Base-by-base conservation (phyloP, 2,113 vertebrate species). In the Sapayoa aenigma region DNA sequence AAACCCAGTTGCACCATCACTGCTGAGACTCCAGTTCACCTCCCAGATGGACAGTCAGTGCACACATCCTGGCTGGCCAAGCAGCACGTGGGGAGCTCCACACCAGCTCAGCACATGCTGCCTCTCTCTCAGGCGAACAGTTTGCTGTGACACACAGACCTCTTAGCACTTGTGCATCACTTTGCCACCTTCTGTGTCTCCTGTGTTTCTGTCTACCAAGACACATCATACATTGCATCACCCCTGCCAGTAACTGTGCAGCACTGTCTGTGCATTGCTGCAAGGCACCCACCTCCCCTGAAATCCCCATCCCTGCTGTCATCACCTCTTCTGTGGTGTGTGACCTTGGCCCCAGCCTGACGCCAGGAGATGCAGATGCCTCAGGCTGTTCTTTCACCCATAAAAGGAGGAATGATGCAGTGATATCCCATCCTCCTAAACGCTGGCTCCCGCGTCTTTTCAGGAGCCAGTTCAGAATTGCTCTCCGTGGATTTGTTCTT, bases 331-430 rank as follows among this genome's bases (percentile, higher is more conserved):
- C 58, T 91, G 50, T 46, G 58, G 46, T 80, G 84, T 88, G 59
- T 77, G 93, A 93, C 90, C 87, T 83, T 85, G 91, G 74, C 74
- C 87, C 83, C 78, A 79, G 84, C 73, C 86, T 86, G 80, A 84
- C 2, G 1, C 74, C 63, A 59, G 71, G 71, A 88, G 82, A 76
- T 88, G 72, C 63, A 77, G 78, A 50, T 59, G 82, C 75, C 85
- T 87, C 44, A 71, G 82, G 75, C 92, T 96, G 65, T 60, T 88
- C 85, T 91, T 91, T 93, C 72, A 80, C 79, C 63, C 82, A 74
- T 72, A 81, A 71, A 80, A 65, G 42, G 42, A 76, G 63, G 65
- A 96, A 59, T 73, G 63, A 80, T 80, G 65, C 90, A 73, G 35
- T 74, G 67, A 88, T 84, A 95, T 50, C 79, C 52, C 68, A 27